Base-by-base conservation (phyloP, 92 coral and sea anemone species). In the Heteractis magnifica region DNA sequence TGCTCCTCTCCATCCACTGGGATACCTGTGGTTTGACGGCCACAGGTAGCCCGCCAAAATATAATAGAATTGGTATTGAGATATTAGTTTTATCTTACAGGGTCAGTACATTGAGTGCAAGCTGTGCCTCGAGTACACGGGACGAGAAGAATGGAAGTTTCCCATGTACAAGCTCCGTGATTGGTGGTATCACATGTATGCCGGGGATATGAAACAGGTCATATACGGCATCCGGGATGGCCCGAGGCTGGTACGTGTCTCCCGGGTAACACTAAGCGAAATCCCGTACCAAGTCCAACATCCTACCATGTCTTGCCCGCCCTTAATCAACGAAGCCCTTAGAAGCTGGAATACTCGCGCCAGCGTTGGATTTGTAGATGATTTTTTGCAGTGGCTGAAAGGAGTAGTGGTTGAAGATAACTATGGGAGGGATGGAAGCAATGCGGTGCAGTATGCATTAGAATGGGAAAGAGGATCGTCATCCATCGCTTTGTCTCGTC, bases 111-210 rank as follows among this genome's bases (percentile, higher is more conserved):
- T 11, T 10, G 78, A 74, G 78, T 74, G 52, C 76, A 82, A 82
- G 56, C 68, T 82, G 49, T 82, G 77, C 79, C 18, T 71, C n/a
- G 53, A 82, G 72, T 82, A 82, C 85, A 71, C 71, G 72, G 85
- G 71, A 71, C 79, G 79, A 71, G 85, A 82, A 5, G 79, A 82
- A 82, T 82, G 85, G 85, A 82, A 82, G 85, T 82, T 82, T n/a
- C 70, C 52, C 55, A 82, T 82, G 78, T 65, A 80, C 76, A 80
- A 80, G 56, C 84, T 80, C 23, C 84, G 84, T 56, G 84, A 80
- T 74, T 80, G 84, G 84, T 80, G 84, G 84, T 80, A 80, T 65
- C 76, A 80, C 75, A 80, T 60, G 84, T 80, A 65, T 80, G 84
- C 84, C 74, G 84, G 84, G 74, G 84, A 80, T 74, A 80, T 80